These are phyloP conservation scores for Conus ventricosus DNA, from an alignment of 1,140 invertebrate genomes.

Conservation along the genomic window DNA sequence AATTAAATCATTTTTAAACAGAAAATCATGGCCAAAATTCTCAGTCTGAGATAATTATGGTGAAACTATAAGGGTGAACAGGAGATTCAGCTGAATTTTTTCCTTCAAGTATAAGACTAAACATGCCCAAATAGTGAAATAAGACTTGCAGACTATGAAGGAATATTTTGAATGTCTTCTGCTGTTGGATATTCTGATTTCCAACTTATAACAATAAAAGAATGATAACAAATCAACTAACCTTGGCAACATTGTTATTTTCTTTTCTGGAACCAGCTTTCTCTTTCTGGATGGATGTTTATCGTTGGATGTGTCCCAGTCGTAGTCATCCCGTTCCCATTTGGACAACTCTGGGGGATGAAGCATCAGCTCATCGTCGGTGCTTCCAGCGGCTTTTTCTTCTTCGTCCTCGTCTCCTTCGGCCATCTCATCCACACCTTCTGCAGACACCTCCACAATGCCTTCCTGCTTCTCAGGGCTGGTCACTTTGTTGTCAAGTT, in stretches of 20 bases:
- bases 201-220: background rate
- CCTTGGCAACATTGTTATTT: slow-evolving; percentile 54
- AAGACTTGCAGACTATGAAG: too few relatives aligned
- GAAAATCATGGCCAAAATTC: too few relatives aligned
- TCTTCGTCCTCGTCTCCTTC: slow-evolving; percentile 38
- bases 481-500: slow-evolving; percentile 20
- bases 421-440: slow-evolving; percentile 42
- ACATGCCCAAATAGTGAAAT: too few relatives aligned
- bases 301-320: slow-evolving; percentile 41
- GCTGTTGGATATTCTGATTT: too few relatives aligned
- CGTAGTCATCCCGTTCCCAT: slow-evolving; percentile 86
- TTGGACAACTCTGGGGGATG: slow-evolving; percentile 85
- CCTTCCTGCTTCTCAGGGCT: slow-evolving; percentile 32
- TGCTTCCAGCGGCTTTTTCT: background rate
- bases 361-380: slow-evolving; percentile 51
- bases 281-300: slow-evolving; percentile 34
- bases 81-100: too few relatives aligned
- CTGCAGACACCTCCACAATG: slow-evolving; percentile 36
- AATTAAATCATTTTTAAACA: too few relatives aligned
- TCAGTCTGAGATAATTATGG: too few relatives aligned
- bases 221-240: slow-evolving; percentile 22
- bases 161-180: too few relatives aligned
- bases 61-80: too few relatives aligned
- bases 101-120: too few relatives aligned
- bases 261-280: slow-evolving; percentile 46